Base-by-base conservation (phyloP, 2,113 vertebrate species). In the Eidolon helvum region DNA sequence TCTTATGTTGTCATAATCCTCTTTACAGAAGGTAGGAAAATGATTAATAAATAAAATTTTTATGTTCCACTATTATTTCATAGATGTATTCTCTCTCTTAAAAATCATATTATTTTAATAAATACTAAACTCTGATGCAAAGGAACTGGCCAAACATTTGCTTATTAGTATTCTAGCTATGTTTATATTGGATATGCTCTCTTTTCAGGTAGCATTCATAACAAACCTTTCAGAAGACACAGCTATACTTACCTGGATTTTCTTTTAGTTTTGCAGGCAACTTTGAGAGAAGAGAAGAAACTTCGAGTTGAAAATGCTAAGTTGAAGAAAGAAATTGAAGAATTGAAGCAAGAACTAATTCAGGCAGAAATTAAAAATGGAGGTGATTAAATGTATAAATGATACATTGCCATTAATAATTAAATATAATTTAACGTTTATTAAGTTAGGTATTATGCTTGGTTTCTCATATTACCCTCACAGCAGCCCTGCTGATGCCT, bases 261-360 rank as follows among this genome's bases (percentile, higher is more conserved):
- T 50, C 48, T 90, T 96, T 38, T 96, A 99, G 99, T 99, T 94
- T 98, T 99, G 90, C 99, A 99, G 98, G 99, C 99, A 97, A 99
- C 99, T 85, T 98, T 99, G 38, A 98, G 99, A 97, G 99, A 99
- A 97, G 99, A 99, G 98, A 99, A 99, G 99, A 99, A 99, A 95
- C 99, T 99, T 90, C 99, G 99, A 98, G 99, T 99, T 97, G 99
- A 99, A 99, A 99, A 99, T 97, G 99, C 99, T 86, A 99, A 99
- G 97, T 95, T 99, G 97, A 99, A 99, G 98, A 99, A 99, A 95
- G 99, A 99, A 98, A 99, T 99, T 26, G 99, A 99, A 95, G 98
- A 98, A 15, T 97, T 99, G 87, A 99, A 99, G 96, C 99, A 99
- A 71, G 99, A 99, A 96, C 98, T 99, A 80, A 99, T 99, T 95